Evolutionary conservation across 1,140 invertebrate genomes (phyloP).

Genomic region (Cotesia typhae): DNA sequence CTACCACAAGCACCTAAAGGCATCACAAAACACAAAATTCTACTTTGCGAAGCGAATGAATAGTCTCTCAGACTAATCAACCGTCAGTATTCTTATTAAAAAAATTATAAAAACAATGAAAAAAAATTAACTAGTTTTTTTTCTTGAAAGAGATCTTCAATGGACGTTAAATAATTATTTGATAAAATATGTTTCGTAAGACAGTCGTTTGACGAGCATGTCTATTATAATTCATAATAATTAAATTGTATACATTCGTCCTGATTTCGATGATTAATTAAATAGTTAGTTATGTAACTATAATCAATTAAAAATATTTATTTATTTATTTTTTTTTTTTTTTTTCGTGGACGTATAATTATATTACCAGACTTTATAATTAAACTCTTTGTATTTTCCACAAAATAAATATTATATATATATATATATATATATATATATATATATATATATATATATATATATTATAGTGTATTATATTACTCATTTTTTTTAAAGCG

Average conservation of each 20-base stretch:
- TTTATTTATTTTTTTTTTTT: no score
- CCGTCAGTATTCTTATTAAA: neutral
- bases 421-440: neutral
- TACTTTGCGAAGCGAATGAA: constrained; percentile 20
- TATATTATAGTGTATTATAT: neutral
- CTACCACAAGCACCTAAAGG: constrained; percentile 38
- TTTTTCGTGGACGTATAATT: neutral
- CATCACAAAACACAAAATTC: constrained; percentile 2
- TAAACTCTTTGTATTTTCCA: constrained; percentile 6
- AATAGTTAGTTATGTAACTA: neutral
- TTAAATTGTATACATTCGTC: no score
- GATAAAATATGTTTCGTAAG: constrained; percentile 7
- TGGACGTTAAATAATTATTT: constrained; percentile 6
- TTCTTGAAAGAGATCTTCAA: constrained; percentile 5
- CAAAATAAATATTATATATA: constrained; percentile 9
- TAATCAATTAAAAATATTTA: no score
- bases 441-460: neutral
- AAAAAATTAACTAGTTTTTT: no score
- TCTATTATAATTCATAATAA: neutral
- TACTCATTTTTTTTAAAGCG: neutral
- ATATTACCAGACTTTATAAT: neutral
- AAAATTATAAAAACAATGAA: neutral
- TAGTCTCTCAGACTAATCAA: neutral
- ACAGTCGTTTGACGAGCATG: constrained; percentile 11
- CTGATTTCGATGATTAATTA: constrained; percentile 4